These are phyloP conservation scores for Ptyas mucosa DNA, from an alignment of 2,113 vertebrate genomes.

Conservation along the genomic window DNA sequence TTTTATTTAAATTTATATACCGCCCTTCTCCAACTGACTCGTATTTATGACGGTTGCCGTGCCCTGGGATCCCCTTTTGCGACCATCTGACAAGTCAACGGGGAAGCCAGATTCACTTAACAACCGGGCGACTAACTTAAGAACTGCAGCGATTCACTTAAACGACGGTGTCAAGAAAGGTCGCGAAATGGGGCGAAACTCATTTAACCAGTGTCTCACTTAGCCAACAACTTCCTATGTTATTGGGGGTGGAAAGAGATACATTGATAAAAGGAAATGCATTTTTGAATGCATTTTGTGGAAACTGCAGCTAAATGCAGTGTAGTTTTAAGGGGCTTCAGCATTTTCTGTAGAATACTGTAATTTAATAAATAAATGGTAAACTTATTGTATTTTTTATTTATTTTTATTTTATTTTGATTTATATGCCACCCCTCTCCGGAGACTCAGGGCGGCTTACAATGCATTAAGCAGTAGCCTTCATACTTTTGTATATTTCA, in stretches of 20 bases:
- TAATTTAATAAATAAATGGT: conserved; percentile 63
- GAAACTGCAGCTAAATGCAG: conserved; percentile 44
- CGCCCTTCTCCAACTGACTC: no score
- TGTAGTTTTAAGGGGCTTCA: conserved; percentile 47
- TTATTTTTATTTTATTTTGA: no score
- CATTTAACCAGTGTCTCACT: not conserved
- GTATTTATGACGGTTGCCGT: no score
- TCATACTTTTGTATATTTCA: no score
- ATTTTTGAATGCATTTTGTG: conserved; percentile 56
- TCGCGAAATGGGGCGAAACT: not conserved
- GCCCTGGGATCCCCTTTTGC: no score
- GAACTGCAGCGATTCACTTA: not conserved
- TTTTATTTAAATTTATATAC: no score
- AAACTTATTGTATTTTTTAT: conserved; percentile 63
- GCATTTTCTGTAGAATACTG: conserved; percentile 67
- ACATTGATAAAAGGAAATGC: conserved; percentile 55
- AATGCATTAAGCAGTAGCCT: no score
- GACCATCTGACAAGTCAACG: not conserved
- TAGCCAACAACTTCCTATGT: conserved; percentile 38
- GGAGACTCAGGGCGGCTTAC: no score
- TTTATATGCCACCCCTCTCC: no score
- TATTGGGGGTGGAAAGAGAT: conserved; percentile 17
- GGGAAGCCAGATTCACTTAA: not conserved
- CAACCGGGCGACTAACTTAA: not conserved
- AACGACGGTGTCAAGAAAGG: not conserved